Evolutionary conservation across 2,797 vertebrate species (phyloP).

Genomic region (Gorsachius magnificus): DNA sequence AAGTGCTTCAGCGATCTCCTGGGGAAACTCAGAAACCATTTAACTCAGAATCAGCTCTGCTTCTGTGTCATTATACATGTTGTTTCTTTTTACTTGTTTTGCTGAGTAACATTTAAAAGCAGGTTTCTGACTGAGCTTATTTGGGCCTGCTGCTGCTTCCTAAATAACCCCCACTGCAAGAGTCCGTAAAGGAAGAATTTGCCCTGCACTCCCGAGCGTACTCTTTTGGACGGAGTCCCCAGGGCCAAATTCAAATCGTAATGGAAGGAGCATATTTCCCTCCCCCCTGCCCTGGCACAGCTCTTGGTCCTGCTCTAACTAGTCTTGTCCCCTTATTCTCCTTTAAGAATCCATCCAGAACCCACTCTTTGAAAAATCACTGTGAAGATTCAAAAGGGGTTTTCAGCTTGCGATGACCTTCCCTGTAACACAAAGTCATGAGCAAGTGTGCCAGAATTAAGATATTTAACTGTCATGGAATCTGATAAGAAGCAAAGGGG

Average conservation of each 20-base stretch:
- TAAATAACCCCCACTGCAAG: not conserved
- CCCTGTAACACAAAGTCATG: not conserved
- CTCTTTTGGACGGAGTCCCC: not conserved
- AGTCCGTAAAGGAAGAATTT: not conserved
- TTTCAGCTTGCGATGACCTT: not conserved
- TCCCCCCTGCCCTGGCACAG: not conserved
- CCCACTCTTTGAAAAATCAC: not conserved
- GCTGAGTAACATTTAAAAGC: not conserved
- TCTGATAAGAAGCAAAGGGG: not conserved
- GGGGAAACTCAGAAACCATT: not conserved
- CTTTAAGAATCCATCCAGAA: not conserved
- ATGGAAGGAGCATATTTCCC: not conserved
- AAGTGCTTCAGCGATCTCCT: not conserved
- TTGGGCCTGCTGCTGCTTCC: not conserved
- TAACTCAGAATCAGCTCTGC: not conserved
- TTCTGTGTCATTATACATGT: not conserved
- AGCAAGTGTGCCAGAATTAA: not conserved
- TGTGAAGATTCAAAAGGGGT: not conserved
- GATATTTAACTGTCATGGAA: not conserved
- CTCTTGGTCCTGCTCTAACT: not conserved
- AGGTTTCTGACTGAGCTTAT: not conserved
- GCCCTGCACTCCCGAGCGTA: fast-evolving
- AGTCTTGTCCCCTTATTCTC: not conserved
- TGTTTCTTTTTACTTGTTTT: not conserved
- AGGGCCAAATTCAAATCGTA: not conserved